Conservation (phyloP, 2,888 invertebrate species). For the Eremobia ochroleuca region DNA sequence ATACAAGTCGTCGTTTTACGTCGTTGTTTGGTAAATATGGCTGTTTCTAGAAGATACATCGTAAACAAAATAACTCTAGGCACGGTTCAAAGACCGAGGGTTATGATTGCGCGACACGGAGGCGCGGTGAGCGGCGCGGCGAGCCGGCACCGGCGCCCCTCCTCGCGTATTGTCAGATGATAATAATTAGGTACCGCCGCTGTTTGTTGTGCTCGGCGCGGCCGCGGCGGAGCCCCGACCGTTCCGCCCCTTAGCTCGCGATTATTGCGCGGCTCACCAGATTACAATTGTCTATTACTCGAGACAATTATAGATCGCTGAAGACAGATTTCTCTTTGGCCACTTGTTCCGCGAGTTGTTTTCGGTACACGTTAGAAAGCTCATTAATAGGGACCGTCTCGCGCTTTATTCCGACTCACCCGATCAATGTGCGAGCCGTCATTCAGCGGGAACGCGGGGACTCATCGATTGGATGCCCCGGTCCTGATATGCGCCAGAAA, state of each 20-base stretch:
- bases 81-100: conserved; percentile 85
- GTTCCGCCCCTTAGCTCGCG: conserved; percentile 29
- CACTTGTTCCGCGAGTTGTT: conserved; percentile 56
- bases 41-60: conserved; percentile 75
- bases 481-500: conserved; percentile 76
- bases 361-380: conserved; percentile 59
- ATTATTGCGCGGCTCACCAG: conserved; percentile 64
- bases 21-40: conserved; percentile 46
- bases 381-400: conserved; percentile 45
- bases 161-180: conserved; percentile 68
- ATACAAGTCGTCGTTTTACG: conserved; percentile 12
- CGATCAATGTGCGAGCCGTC: conserved; percentile 87
- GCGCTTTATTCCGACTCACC: conserved; percentile 78
- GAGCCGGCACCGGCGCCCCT: conserved; percentile 65
- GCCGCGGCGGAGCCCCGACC: conserved; percentile 36
- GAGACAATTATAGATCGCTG: conserved; percentile 66
- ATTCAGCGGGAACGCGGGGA: conserved; percentile 79
- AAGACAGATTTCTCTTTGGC: conserved; percentile 71
- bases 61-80: conserved; percentile 77
- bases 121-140: conserved; percentile 65
- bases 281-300: conserved; percentile 51
- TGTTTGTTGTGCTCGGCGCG: conserved; percentile 66
- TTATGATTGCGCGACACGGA: conserved; percentile 69
- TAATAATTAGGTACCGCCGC: conserved; percentile 67
- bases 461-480: conserved; percentile 81